These are phyloP conservation scores for Eurytoma californica DNA, from an alignment of 2,888 invertebrate species.

Conservation along the genomic window DNA sequence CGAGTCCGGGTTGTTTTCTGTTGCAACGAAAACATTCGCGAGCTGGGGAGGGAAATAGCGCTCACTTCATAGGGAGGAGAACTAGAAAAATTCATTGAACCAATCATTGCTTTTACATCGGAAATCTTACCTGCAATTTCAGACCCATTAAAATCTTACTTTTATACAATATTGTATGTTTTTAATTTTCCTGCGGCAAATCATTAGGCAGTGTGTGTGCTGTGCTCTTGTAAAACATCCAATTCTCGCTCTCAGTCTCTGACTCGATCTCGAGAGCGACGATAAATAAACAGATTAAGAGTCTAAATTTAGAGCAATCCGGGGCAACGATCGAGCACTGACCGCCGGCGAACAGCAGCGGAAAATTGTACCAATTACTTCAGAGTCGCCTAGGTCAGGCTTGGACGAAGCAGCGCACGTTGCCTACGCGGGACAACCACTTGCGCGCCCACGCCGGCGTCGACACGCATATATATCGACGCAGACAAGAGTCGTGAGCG, in stretches of 20 bases:
- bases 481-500: conserved; percentile 10
- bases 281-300: conserved; percentile 47
- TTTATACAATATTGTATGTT: no score
- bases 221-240: not conserved
- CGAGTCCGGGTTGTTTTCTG: not conserved
- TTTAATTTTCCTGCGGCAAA: no score
- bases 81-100: no score
- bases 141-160: no score
- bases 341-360: not conserved
- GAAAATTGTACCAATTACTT: not conserved
- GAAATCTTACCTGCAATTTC: no score
- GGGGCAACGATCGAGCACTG: conserved; percentile 36
- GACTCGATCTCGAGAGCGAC: not conserved
- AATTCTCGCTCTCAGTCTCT: not conserved
- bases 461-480: not conserved
- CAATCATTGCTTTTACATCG: no score
- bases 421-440: not conserved
- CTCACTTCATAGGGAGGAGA: no score
- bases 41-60: no score
- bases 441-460: conserved; percentile 2
- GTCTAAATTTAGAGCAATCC: conserved; percentile 39
- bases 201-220: no score
- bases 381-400: conserved; percentile 13
- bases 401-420: not conserved
- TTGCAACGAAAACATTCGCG: no score